Percentiles rank a stretch among this genome's conserved stretches.
phyloP scores from a whole-genome alignment of 1,140 invertebrate genomes.

The Anagrus nilaparvatae region DNA sequence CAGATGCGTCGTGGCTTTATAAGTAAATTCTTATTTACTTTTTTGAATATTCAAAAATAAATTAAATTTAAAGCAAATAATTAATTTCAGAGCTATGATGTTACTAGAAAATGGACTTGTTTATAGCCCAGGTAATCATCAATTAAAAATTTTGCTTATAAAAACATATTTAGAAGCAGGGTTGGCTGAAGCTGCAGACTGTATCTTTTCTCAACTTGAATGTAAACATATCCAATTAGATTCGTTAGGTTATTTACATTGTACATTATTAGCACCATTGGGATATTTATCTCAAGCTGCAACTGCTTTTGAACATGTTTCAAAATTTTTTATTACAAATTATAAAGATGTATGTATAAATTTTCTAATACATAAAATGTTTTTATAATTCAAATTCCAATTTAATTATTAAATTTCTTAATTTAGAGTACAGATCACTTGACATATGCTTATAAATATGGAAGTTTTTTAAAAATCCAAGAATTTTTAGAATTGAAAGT shows the following conservation, averaged over 20 bases:
- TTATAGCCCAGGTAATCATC: slow-evolving; percentile 52
- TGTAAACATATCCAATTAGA: slow-evolving; percentile 92
- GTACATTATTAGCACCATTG: slow-evolving; percentile 56
- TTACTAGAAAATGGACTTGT: slow-evolving; percentile 45
- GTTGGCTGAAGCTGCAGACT: slow-evolving; percentile 36
- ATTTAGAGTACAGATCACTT: slow-evolving; percentile 81
- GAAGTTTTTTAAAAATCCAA: slow-evolving; percentile 83
- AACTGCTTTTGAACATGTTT: slow-evolving; percentile 55
- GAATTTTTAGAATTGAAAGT: slow-evolving; percentile 82
- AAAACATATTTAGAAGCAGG: slow-evolving; percentile 46
- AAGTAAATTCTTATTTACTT: slow-evolving; percentile 22
- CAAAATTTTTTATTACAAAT: slow-evolving; percentile 79
- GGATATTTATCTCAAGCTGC: slow-evolving; percentile 57
- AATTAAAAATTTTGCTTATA: slow-evolving; percentile 51
- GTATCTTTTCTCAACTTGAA: slow-evolving; percentile 51
- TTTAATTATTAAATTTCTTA: slow-evolving; percentile 15
- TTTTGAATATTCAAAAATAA: neutral
- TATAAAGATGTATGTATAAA: slow-evolving; percentile 66
- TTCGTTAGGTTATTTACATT: slow-evolving; percentile 77
- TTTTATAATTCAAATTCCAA: neutral
- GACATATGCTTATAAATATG: slow-evolving; percentile 86
- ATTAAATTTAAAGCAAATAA: slow-evolving; percentile 8
- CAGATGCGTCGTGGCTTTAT: slow-evolving; percentile 46
- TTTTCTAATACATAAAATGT: neutral
- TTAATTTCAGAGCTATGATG: slow-evolving; percentile 28